Evolutionary conservation across 1,140 invertebrate genomes (phyloP), one percentile per base, ranked within the genome.

Genomic region (Ephestia elutella): DNA sequence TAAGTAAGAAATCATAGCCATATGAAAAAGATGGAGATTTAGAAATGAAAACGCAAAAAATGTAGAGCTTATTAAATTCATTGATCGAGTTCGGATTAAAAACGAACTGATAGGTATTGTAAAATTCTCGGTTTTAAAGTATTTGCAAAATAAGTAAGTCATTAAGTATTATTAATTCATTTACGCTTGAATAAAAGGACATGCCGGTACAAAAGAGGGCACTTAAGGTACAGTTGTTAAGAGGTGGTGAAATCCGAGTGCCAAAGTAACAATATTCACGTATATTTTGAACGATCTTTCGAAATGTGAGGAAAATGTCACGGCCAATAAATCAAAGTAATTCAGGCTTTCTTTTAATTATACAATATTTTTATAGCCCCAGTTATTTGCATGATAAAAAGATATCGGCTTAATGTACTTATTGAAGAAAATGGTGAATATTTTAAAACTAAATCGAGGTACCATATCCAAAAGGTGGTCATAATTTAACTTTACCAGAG

Each of bases 271-370:
- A 75, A 10, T 72, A 57, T 57, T 70, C 67, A 69, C 71, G 59
- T 57, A 56, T 35, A 60, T 71, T 73, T 69, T 66, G 62, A 67
- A 63, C 56, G 61, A 65, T 59, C 67, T 82, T 75, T 68, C 69
- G 73, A 50, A 83, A 75, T 68, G 63, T 54, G 56, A 58, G 59
- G 57, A 66, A 76, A 76, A 80, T 78, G 78, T 81, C 78, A 83
- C 66, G 80, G 80, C 50, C 76, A 60, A 64, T 55, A 25, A 66
- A 71, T 73, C 66, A 66, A 71, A 70, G 60, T 62, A 58, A 63
- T 66, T 62, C 57, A 57, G 56, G 50, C 54, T 57, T 20, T 57
- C 55, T 44, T 44, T 44, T 44, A 0, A 44, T 15, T 44, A 15
- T 44, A 44, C 5, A 35, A 11, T 35, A 35, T 35, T 11, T n/a